Evolutionary conservation across 2,888 invertebrate species (phyloP).

Genomic region (Sycophila texana): DNA sequence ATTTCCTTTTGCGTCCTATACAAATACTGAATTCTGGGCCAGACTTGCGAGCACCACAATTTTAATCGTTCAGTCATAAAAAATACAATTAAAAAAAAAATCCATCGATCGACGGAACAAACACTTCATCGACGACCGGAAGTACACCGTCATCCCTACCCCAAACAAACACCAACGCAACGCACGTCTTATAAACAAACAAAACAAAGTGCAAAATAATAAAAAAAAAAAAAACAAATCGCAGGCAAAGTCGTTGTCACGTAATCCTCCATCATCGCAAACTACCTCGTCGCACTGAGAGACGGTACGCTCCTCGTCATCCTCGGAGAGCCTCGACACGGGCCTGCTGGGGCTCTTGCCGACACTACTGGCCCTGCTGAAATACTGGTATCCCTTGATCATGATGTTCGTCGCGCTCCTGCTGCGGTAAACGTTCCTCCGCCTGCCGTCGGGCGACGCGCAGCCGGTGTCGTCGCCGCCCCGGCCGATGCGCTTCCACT

Average conservation of each 20-base stretch:
- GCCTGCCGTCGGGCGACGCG: slow-evolving; percentile 25
- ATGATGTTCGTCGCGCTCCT: slow-evolving; percentile 88
- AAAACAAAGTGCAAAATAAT: not conserved
- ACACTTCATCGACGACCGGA: not conserved
- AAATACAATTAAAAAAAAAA: too few relatives aligned
- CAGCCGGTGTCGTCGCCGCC: slow-evolving; percentile 59
- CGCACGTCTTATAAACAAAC: too few relatives aligned
- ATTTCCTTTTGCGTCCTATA: too few relatives aligned
- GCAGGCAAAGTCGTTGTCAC: not conserved
- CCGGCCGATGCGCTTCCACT: slow-evolving; percentile 86
- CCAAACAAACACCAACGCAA: not conserved
- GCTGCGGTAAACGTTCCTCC: slow-evolving; percentile 71
- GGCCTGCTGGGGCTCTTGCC: slow-evolving; percentile 66
- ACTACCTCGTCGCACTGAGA: slow-evolving; percentile 68
- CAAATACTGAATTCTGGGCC: too few relatives aligned
- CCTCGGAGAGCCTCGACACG: slow-evolving; percentile 59
- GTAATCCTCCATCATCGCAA: not conserved
- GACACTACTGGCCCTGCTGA: slow-evolving; percentile 73
- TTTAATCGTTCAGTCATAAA: too few relatives aligned
- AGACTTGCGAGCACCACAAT: too few relatives aligned
- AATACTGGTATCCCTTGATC: slow-evolving; percentile 88
- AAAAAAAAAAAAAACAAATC: not conserved
- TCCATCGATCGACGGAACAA: too few relatives aligned
- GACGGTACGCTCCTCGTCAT: slow-evolving; percentile 66
- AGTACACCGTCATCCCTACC: not conserved